Evolutionary conservation across 2,797 vertebrate genomes (phyloP).

Genomic region (Hydrolagus colliei): DNA sequence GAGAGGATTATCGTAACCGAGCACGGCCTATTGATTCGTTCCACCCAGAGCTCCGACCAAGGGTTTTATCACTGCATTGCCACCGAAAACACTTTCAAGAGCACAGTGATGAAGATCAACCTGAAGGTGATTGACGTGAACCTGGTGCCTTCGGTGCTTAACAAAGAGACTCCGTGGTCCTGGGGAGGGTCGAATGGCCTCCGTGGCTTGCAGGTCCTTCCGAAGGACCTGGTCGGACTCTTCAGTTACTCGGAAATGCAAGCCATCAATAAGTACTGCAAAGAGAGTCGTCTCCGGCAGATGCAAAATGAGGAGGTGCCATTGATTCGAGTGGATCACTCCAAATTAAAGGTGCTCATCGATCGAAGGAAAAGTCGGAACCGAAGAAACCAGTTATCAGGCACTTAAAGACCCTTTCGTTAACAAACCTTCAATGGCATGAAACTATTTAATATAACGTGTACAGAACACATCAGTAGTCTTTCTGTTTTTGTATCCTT

Average conservation of each 20-base stretch:
- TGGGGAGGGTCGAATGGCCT: conserved; percentile 63
- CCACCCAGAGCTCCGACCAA: conserved; percentile 75
- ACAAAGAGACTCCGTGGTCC: conserved; percentile 78
- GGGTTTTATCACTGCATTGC: conserved; percentile 93
- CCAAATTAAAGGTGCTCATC: conserved; percentile 86
- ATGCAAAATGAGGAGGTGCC: conserved; percentile 54
- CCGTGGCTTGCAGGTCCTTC: conserved; percentile 63
- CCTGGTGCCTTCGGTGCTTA: conserved; percentile 70
- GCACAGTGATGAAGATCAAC: conserved; percentile 87
- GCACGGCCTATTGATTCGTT: conserved; percentile 88
- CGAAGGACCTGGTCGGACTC: conserved; percentile 71
- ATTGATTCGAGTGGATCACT: conserved; percentile 78
- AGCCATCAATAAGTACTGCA: conserved; percentile 90
- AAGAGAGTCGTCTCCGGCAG: conserved; percentile 77
- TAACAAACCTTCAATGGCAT: conserved; percentile 6
- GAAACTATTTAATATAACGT: conserved; percentile 31
- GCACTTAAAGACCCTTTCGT: conserved; percentile 53
- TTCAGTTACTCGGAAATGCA: conserved; percentile 81
- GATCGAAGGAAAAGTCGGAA: conserved; percentile 89
- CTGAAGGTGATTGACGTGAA: conserved; percentile 79
- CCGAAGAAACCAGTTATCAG: conserved; percentile 76
- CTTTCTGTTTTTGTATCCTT: conserved; percentile 14
- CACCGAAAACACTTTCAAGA: conserved; percentile 87
- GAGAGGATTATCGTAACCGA: conserved; percentile 82
- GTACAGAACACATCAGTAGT: conserved; percentile 27